Conservation (phyloP, 2,797 vertebrate species). For the Dendrocincla tyrannina region DNA sequence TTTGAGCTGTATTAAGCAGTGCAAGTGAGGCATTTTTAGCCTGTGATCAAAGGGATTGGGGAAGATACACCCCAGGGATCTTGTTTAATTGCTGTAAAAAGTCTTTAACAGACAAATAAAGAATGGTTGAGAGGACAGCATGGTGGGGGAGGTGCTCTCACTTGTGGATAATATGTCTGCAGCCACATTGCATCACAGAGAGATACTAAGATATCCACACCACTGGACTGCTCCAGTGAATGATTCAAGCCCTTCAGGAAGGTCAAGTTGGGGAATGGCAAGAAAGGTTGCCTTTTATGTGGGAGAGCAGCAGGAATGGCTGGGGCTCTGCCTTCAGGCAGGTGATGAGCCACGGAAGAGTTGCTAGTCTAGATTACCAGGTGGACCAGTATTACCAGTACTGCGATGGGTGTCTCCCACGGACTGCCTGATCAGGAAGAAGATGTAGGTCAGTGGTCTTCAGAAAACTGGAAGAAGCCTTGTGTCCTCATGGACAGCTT, state of each 20-base stretch:
- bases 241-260: not conserved
- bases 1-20: not conserved
- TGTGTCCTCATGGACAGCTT: not conserved
- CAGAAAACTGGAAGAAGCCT: not conserved
- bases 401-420: not conserved
- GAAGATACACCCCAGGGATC: slow-evolving; percentile 27
- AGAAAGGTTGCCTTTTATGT: not conserved
- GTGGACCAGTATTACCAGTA: not conserved
- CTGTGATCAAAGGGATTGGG: slow-evolving; percentile 58
- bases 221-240: not conserved
- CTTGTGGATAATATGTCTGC: not conserved
- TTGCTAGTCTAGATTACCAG: not conserved
- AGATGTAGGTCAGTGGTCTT: not conserved
- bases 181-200: not conserved
- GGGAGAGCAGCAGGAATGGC: not conserved
- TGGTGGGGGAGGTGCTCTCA: not conserved
- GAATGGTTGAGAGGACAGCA: not conserved
- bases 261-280: accelerated
- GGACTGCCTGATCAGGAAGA: not conserved
- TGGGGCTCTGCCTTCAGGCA: not conserved
- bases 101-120: slow-evolving; percentile 19
- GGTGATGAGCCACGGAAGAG: not conserved
- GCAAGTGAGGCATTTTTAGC: slow-evolving; percentile 43
- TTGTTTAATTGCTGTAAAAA: slow-evolving; percentile 55
- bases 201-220: not conserved